Base-by-base conservation (phyloP, 2,888 invertebrate species). In the Mythimna loreyi region DNA sequence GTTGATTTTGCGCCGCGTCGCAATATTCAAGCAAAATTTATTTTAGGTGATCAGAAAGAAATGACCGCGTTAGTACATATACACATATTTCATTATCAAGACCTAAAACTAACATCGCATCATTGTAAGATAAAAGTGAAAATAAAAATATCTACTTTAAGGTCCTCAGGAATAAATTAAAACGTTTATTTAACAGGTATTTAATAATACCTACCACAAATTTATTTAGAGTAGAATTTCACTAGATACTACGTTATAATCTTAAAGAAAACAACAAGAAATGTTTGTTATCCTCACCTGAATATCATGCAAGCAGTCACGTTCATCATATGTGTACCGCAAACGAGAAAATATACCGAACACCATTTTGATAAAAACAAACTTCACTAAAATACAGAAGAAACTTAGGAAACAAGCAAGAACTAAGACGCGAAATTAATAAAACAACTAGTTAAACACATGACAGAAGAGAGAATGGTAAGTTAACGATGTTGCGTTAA, bases 271-370 rank as follows among this genome's bases (percentile, higher is more conserved):
- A 19, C 19, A 13, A 13, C 1, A 33, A 67, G 45, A 61, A 67
- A 21, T 47, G 58, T 72, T 63, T 62, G 60, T 74, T 30, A 60
- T 78, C 78, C 82, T 86, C 85, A 92, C 93, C 92, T 90, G 81
- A 70, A 86, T 79, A 57, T 85, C 87, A 67, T 89, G 87, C 58
- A 86, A 76, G 74, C 81, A 87, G 84, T 91, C 85, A 47, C 95
- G 89, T 77, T 93, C 95, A 74, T 95, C 94, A 69, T 93, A 92
- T 57, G 89, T 87, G 78, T 94, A 94, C 55, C 93, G 91, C 63
- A 95, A 84, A 47, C 92, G 90, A 25, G 92, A 91, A 81, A 96
- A 81, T 85, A 94, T 89, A 90, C 91, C 91, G 82, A 95, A 95
- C 91, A 95, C 90, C 92, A 93, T 94, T 88, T 85, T 89, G 75